These are phyloP conservation scores for Paratrypauchen microcephalus DNA, from an alignment of 2,797 vertebrate species.

Conservation along the genomic window DNA sequence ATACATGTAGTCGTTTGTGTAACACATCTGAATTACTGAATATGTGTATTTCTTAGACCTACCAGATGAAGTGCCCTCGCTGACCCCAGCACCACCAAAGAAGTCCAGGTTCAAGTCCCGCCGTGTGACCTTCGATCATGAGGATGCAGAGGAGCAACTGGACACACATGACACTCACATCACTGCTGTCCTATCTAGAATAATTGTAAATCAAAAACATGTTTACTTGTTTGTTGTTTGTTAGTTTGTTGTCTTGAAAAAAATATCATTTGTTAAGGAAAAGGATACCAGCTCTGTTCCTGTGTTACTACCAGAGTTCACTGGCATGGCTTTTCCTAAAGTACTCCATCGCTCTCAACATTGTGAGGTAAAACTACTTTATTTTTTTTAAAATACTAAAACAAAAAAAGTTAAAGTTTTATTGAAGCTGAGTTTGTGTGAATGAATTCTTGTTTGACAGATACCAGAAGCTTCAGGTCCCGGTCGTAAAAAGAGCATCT, in stretches of 20 bases:
- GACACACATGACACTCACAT: constrained; percentile 87
- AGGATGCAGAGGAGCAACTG: constrained; percentile 83
- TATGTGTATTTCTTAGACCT: constrained; percentile 72
- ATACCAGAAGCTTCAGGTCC: constrained; percentile 32
- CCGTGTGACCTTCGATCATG: constrained; percentile 79
- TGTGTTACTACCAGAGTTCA: constrained; percentile 83
- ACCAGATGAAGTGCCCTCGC: constrained; percentile 85
- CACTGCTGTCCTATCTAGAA: constrained; percentile 91
- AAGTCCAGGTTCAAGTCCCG: constrained; percentile 84
- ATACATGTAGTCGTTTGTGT: not conserved
- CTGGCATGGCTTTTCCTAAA: constrained; percentile 86
- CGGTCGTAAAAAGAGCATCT: constrained; percentile 87
- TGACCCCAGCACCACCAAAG: constrained; percentile 89
- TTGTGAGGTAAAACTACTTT: constrained; percentile 56
- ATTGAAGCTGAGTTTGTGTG: not conserved
- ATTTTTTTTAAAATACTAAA: not conserved
- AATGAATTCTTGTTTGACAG: constrained; percentile 21
- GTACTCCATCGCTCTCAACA: constrained; percentile 83
- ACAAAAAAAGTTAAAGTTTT: too few species aligned
- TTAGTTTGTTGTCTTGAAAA: not conserved
- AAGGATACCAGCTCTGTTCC: constrained; percentile 84
- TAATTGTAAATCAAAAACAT: constrained; percentile 74
- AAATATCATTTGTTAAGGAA: constrained; percentile 75
- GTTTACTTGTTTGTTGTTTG: not conserved
- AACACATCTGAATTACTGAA: not conserved